Evolutionary conservation across 2,888 invertebrate genomes (phyloP), one percentile per base, ranked within the genome.

Genomic region (Stenoptilia bipunctidactyla): DNA sequence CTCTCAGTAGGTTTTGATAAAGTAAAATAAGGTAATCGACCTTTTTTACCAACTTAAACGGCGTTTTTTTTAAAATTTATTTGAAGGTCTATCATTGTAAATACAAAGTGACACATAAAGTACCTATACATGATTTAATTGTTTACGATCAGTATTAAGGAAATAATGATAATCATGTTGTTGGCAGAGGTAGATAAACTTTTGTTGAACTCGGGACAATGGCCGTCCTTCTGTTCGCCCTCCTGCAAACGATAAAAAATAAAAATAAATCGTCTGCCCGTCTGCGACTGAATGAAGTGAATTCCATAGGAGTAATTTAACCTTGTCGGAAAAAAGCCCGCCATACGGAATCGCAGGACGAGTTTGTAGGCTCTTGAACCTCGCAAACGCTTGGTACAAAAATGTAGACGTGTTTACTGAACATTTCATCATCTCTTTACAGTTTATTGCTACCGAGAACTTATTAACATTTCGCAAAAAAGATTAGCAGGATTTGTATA

Each of bases 221-320:
- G 74, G 50, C 73, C 74, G 74, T 65, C 76, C 75, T 79, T 75
- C 68, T 65, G 61, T 62, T 57, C 61, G 55, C 58, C 53, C 53
- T 53, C 49, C 54, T 51, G 46, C 47, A 43, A 53, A 5, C n/a
- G 36, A 20, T 5, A 20, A 2, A 30, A 30, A 30, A 30, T 8
- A 30, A 4, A n/a, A 30, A 30, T 12, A 30, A 12, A 30, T 30
- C 45, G 44, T 48, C 52, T 37, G 43, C 41, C 35, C 30, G 44
- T 43, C 41, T 42, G 36, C 40, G 33, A 39, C 42, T 40, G 33
- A 43, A 34, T 30, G 30, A 30, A 30, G 30, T 30, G 10, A 30
- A 30, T 30, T 30, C 30, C 30, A 20, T 15, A 36, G 25, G 13
- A 35, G 20, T 30, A 30, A 30, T 30, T 30, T 30, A 30, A 30